Percentiles rank a stretch among this genome's conserved stretches.
Conservation (phyloP, 2,888 invertebrate species). For the Chymomyza caudatula region DNA sequence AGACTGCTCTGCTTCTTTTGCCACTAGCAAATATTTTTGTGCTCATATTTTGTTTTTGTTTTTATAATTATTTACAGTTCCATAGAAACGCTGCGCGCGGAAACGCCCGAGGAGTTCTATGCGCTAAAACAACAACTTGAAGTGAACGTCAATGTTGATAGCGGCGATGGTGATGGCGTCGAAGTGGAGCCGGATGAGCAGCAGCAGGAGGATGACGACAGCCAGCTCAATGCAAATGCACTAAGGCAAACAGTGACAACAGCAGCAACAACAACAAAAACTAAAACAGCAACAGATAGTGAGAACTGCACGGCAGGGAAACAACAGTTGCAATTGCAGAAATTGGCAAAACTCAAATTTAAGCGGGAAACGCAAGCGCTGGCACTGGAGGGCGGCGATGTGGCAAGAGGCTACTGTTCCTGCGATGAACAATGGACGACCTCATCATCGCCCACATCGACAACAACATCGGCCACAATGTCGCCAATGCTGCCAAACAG, state of each 20-base stretch:
- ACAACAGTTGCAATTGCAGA: too few relatives aligned
- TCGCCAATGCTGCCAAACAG: constrained; percentile 53
- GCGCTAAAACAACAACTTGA: constrained; percentile 35
- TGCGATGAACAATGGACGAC: constrained; percentile 74
- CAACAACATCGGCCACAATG: constrained; percentile 46
- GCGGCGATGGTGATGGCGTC: not conserved
- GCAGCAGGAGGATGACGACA: constrained; percentile 46
- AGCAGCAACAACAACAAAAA: constrained; percentile 18
- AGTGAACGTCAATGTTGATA: not conserved
- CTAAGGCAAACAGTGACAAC: constrained; percentile 32
- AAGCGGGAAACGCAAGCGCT: constrained; percentile 69
- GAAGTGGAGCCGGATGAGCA: not conserved
- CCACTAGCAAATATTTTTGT: not conserved
- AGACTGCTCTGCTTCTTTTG: not conserved
- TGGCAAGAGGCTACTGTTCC: constrained; percentile 73
- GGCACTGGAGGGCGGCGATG: constrained; percentile 72
- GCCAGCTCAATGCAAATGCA: constrained; percentile 54
- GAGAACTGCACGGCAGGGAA: constrained; percentile 15
- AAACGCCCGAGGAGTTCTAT: constrained; percentile 63
- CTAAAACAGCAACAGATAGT: too few relatives aligned
- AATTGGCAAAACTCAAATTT: constrained; percentile 60
- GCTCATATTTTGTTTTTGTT: constrained; percentile 1
- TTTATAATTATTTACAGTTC: constrained; percentile 54
- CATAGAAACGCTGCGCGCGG: constrained; percentile 65
- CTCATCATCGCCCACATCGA: constrained; percentile 57